Evolutionary conservation across 2,797 vertebrate species (phyloP).

Genomic region (Characodon lateralis): DNA sequence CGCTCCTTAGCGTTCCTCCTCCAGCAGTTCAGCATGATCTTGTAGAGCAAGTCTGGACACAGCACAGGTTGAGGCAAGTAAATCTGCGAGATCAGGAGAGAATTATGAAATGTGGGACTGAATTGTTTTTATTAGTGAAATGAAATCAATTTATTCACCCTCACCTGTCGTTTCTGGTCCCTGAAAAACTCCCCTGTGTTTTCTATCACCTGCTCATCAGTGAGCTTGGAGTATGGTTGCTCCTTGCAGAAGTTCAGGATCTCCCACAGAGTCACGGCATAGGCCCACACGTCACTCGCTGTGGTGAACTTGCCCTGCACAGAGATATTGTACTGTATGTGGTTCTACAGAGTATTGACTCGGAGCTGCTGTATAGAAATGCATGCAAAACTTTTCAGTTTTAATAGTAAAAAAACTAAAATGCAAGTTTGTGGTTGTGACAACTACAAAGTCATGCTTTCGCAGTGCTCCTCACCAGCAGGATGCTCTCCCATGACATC

Average conservation of each 20-base stretch:
- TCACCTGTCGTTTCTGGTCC: constrained; percentile 95
- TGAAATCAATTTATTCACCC: not conserved
- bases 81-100: constrained; percentile 74
- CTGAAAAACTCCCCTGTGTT: constrained; percentile 99
- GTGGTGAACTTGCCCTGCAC: constrained; percentile 96
- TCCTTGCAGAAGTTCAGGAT: constrained; percentile 95
- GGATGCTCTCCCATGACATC: constrained; percentile 99
- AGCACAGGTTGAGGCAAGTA: constrained; percentile 93
- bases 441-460: not conserved
- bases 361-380: too few species aligned
- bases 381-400: too few species aligned
- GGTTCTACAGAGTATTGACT: not conserved
- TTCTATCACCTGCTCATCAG: constrained; percentile 98
- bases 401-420: too few species aligned
- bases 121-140: not conserved
- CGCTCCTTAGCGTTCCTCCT: constrained; percentile 93
- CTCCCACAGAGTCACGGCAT: constrained; percentile 97
- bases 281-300: constrained; percentile 97
- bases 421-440: not conserved
- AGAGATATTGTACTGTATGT: not conserved
- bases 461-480: constrained; percentile 82
- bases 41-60: constrained; percentile 93
- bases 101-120: not conserved
- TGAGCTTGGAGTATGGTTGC: constrained; percentile 96
- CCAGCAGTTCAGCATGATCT: constrained; percentile 98